Evolutionary conservation across 2,888 invertebrate species (phyloP), one percentile per base, ranked within the genome.

Genomic region (Kuschelorhynchus macadamiae): DNA sequence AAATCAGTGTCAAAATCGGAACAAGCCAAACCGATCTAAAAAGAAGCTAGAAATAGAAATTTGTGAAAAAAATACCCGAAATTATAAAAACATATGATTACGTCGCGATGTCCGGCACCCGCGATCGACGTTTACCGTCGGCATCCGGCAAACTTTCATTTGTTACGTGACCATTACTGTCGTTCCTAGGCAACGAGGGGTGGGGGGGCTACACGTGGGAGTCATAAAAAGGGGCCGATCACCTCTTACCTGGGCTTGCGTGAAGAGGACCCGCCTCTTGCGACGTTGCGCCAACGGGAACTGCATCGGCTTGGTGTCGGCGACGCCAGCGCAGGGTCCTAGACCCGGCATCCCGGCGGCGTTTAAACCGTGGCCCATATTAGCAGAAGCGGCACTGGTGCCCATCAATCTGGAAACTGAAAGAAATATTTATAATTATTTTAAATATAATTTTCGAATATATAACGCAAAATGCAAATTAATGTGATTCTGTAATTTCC

Each of bases 331-430:
- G 86, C 95, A 95, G 66, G 94, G 94, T 69, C 94, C 93, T 83
- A 96, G 88, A 70, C 94, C 93, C 74, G 89, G 87, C 81, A 86
- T 92, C 89, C 95, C 94, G 83, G 94, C 90, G 84, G 94, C 90
- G 72, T 81, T 78, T 85, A 92, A 90, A 73, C 87, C 85, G 85
- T 93, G 93, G 77, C 92, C 91, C 90, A 93, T 92, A 77, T 93
- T 92, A 75, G 92, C 91, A 61, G 91, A 89, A 71, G 91, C 91
- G 20, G 78, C 77, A 18, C 94, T 92, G 79, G 95, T 92, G 74
- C 93, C 92, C 96, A 97, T 97, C 84, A 97, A 89, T 82, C 97
- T 92, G 81, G 97, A 96, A 86, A 97, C 97, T 97, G 89, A 36
- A 61, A 56, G n/a, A n/a, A n/a, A n/a, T n/a, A n/a, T n/a, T n/a